Base-by-base conservation (phyloP, 2,888 invertebrate species). In the Caenorhabditis macrosperma region DNA sequence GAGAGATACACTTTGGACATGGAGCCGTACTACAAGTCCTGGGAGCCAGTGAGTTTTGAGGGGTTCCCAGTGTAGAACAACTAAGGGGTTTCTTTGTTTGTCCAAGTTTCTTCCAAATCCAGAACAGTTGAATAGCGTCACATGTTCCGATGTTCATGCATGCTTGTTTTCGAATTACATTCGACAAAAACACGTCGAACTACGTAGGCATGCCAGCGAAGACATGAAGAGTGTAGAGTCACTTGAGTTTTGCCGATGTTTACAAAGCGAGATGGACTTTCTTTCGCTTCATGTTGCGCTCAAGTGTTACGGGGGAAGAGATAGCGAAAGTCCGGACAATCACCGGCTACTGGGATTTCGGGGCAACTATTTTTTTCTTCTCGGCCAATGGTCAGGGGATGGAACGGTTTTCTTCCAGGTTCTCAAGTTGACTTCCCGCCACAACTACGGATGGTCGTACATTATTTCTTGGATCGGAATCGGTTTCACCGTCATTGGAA, bases 391-490 rank as follows among this genome's bases (percentile, higher is more conserved):
- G 38, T 9, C 38, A 12, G 2, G 38, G 3, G 3, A 38, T 9
- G 38, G 38, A 38, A n/a, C n/a, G n/a, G n/a, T n/a, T n/a, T n/a
- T n/a, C 38, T 75, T 86, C 6, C 82, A 90, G 90, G 69, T 87
- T 15, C 80, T 90, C 44, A 88, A 85, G 78, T 57, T 72, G 33
- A 80, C 84, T 17, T 88, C 90, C n/a, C 83, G 78, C 2, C 57
- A 83, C 55, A 88, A 86, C 93, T 96, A 96, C 93, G 96, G 96
- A 92, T 97, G 96, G 96, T 96, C 96, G 90, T 97, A 96, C 93
- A 94, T 96, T 93, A 94, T 96, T 91, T 95, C 96, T 92, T 97
- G 96, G 96, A 95, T 95, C 92, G 96, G 96, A 92, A 95, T 96
- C 91, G 95, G 94, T 90, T 94, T 95, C 93, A 94, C 95, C 91